phyloP scores from a whole-genome alignment of 2,797 vertebrate genomes.

The Numenius phaeopus region DNA sequence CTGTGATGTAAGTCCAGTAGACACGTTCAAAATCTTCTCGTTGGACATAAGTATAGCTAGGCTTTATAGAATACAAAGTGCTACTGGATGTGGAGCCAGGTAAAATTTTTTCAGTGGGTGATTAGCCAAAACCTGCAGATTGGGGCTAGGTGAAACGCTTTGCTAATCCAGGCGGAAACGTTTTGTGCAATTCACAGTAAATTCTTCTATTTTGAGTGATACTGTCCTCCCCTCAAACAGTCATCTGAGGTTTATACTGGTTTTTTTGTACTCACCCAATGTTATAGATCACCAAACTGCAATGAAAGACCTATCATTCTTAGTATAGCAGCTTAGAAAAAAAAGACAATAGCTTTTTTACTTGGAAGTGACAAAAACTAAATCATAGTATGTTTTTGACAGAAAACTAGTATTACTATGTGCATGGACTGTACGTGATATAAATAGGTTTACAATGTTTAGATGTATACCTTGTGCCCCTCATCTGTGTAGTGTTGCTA shows the following conservation, averaged over 20 bases:
- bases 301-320: background rate
- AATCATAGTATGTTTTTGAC: background rate
- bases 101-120: background rate
- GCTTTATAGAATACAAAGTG: background rate
- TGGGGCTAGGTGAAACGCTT: background rate
- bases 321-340: background rate
- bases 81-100: background rate
- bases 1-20: background rate
- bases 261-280: background rate
- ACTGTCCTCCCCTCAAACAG: background rate
- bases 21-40: background rate
- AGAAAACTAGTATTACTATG: background rate
- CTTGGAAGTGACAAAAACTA: background rate
- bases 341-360: background rate
- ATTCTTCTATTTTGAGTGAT: background rate
- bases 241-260: background rate
- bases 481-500: background rate
- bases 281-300: background rate
- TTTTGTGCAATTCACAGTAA: background rate
- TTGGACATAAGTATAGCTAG: background rate
- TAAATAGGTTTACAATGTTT: background rate
- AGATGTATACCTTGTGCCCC: background rate
- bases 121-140: background rate
- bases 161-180: background rate
- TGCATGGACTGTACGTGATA: background rate